Conservation (phyloP, 2,888 invertebrate genomes). For the Cepaea hortensis region DNA sequence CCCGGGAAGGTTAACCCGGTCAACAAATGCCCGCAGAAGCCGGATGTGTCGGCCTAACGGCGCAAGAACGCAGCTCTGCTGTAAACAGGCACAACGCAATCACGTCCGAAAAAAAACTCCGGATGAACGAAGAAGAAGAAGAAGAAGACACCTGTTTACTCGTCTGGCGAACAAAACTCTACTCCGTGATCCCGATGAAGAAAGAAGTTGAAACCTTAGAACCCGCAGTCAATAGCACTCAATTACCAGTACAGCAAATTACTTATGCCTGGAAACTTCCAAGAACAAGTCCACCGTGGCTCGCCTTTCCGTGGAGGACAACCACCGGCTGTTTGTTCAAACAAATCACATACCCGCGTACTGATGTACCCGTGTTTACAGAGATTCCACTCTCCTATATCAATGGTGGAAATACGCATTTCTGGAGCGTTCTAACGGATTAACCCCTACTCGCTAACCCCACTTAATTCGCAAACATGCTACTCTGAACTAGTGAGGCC, state of each 20-base stretch:
- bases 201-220: constrained; percentile 13
- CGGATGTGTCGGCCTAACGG: too few relatives aligned
- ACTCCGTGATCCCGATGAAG: background rate
- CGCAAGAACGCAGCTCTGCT: too few relatives aligned
- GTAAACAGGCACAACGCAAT: too few relatives aligned
- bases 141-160: constrained; percentile 19
- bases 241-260: constrained; percentile 28
- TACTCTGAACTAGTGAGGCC: background rate
- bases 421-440: background rate
- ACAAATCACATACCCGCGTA: constrained; percentile 6
- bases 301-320: background rate
- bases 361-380: background rate
- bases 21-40: too few relatives aligned
- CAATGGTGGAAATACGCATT: background rate
- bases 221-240: constrained; percentile 29
- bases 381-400: background rate
- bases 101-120: too few relatives aligned
- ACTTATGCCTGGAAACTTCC: background rate
- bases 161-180: constrained; percentile 11
- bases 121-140: too few relatives aligned
- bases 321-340: constrained; percentile 12
- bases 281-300: background rate
- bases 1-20: too few relatives aligned
- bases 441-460: background rate
- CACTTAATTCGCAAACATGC: background rate